Evolutionary conservation across 2,113 vertebrate genomes (phyloP), one percentile per base, ranked within the genome.

Genomic region (Nibea albiflora): DNA sequence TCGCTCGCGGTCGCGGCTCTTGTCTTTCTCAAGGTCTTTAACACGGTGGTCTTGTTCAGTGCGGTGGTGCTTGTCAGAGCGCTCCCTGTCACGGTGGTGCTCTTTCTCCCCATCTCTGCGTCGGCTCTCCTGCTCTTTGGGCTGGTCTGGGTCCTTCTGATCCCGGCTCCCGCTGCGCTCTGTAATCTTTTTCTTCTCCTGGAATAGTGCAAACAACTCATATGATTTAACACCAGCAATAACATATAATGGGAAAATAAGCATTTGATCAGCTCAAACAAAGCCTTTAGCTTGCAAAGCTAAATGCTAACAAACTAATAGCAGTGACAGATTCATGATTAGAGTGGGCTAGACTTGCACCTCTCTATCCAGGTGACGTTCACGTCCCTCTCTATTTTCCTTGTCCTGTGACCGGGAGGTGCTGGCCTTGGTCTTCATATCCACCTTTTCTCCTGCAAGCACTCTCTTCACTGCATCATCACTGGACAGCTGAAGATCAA

Each of bases 401-500:
- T 93, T 90, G 67, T 96, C 96, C 50, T 92, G 96, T 53, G 96
- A 89, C 70, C 93, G 96, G 17, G 95, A 94, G 16, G 92, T 86
- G 78, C 92, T 80, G 0, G 93, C 84, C 74, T 96, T 96, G 20
- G 92, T 94, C 87, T 95, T 96, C 1, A 52, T 22, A 54, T 96
- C 96, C 39, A 90, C 85, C 89, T 94, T 97, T 73, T 98, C 97
- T 71, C 96, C 97, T 3, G 96, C 83, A 50, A 99, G 93, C 54
- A 99, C 95, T 49, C 89, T 95, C 91, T 95, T 97, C 42, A 99
- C 98, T 5, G 97, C 97, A 4, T 96, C 96, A 0, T 99, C 98
- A 75, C 98, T 99, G 77, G 96, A 96, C 26, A 98, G 81, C 98
- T 99, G 60, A 39, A 70, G 24, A 81, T 17, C 69, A 70, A 17